Percentiles rank a stretch among this genome's conserved stretches.
These are phyloP conservation scores for Rousettus leschenaultii DNA, from an alignment of 2,113 vertebrate genomes.

Conservation along the genomic window DNA sequence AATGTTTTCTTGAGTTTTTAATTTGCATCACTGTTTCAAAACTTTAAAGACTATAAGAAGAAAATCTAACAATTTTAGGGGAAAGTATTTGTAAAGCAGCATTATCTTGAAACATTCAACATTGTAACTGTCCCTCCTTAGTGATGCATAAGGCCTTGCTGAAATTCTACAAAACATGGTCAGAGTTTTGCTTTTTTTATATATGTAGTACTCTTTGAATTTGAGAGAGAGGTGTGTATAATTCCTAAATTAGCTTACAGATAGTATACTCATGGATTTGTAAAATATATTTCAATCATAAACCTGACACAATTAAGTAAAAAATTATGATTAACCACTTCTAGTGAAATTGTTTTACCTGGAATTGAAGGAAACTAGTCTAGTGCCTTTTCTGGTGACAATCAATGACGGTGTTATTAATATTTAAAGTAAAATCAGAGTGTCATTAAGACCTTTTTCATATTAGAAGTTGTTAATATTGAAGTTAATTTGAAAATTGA, in stretches of 20 bases:
- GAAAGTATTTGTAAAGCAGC: constrained; percentile 18
- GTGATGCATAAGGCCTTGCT: background rate
- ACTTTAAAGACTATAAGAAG: background rate
- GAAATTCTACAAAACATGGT: constrained; percentile 1
- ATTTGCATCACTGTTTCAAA: background rate
- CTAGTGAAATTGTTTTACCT: background rate
- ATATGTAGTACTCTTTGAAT: background rate
- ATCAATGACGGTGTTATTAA: background rate
- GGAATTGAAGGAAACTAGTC: constrained; percentile 3
- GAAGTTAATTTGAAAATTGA: background rate
- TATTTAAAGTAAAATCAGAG: constrained; percentile 24
- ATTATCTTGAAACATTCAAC: background rate
- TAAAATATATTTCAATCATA: background rate
- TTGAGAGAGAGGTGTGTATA: background rate
- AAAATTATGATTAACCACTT: background rate
- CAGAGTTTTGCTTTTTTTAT: constrained; percentile 9
- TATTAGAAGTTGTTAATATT: constrained; percentile 13
- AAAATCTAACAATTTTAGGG: constrained; percentile 19
- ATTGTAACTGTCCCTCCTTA: background rate
- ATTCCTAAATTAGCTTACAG: constrained; percentile 19
- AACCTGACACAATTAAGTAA: background rate
- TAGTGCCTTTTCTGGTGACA: background rate
- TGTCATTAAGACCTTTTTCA: background rate
- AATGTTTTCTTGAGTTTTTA: constrained; percentile 14
- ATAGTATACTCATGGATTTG: background rate